phyloP scores from a whole-genome alignment of 2,888 invertebrate species.

The Yponomeuta sedellus region DNA sequence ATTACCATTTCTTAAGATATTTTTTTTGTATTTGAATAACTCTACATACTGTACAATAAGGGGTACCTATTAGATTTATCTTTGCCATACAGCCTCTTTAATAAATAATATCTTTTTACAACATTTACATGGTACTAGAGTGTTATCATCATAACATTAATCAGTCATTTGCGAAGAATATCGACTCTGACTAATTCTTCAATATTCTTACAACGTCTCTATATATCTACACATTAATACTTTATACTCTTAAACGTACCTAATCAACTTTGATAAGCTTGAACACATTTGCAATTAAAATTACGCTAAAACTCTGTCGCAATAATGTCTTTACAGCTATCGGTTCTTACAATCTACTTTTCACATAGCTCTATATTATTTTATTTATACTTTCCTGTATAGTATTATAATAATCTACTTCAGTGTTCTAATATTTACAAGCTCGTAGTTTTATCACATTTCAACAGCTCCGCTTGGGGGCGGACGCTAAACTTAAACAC shows the following conservation, averaged over 20 bases:
- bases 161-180: slow-evolving; percentile 45
- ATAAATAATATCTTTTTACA: slow-evolving; percentile 47
- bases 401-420: slow-evolving; percentile 21
- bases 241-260: not conserved
- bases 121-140: slow-evolving; percentile 45
- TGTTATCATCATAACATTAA: slow-evolving; percentile 40
- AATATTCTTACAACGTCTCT: slow-evolving; percentile 6
- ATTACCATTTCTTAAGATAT: slow-evolving; percentile 11
- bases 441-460: slow-evolving; percentile 74
- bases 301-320: slow-evolving; percentile 40
- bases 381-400: slow-evolving; percentile 48
- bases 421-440: slow-evolving; percentile 55
- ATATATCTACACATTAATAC: slow-evolving; percentile 9
- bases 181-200: slow-evolving; percentile 4
- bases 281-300: slow-evolving; percentile 64
- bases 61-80: slow-evolving; percentile 6
- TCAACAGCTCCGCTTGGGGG: slow-evolving; percentile 44
- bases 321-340: slow-evolving; percentile 23
- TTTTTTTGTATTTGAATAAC: slow-evolving; percentile 12
- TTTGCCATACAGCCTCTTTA: slow-evolving; percentile 31
- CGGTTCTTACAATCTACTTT: slow-evolving; percentile 20
- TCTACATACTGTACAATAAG: slow-evolving; percentile 15
- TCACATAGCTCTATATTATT: slow-evolving; percentile 50
- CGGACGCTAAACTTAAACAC: slow-evolving; percentile 37
- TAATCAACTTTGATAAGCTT: slow-evolving; percentile 43